Conservation (phyloP, 2,113 vertebrate species). For the Hoplias malabaricus region DNA sequence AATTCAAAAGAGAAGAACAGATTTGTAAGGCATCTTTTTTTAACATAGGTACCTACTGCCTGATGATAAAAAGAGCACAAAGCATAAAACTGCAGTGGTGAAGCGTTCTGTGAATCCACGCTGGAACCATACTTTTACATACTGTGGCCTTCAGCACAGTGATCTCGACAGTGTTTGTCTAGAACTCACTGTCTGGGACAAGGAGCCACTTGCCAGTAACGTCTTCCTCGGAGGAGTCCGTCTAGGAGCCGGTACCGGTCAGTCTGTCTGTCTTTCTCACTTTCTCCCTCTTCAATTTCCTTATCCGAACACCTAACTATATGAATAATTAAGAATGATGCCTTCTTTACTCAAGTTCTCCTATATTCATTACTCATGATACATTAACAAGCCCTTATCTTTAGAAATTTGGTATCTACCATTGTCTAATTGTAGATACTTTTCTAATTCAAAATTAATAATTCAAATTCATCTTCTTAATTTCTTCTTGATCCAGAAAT, state of each 20-base stretch:
- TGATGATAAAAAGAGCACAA: slow-evolving; percentile 91
- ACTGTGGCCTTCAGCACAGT: slow-evolving; percentile 82
- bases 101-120: slow-evolving; percentile 89
- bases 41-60: slow-evolving; percentile 87
- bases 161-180: slow-evolving; percentile 89
- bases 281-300: background rate
- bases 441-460: too few species aligned
- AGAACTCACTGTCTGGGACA: slow-evolving; percentile 96
- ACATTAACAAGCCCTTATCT: too few species aligned
- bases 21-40: background rate
- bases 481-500: too few species aligned
- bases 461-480: too few species aligned
- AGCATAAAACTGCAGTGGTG: slow-evolving; percentile 92
- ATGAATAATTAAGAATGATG: too few species aligned
- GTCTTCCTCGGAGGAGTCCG: slow-evolving; percentile 93
- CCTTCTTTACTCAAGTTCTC: too few species aligned
- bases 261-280: slow-evolving; percentile 25
- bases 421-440: too few species aligned
- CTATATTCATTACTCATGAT: too few species aligned
- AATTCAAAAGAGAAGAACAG: background rate
- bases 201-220: slow-evolving; percentile 92
- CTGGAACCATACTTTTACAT: slow-evolving; percentile 95
- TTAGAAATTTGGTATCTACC: too few species aligned
- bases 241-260: slow-evolving; percentile 87
- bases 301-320: too few species aligned